Base-by-base conservation (phyloP, 2,113 vertebrate genomes). In the Ptyas mucosa region DNA sequence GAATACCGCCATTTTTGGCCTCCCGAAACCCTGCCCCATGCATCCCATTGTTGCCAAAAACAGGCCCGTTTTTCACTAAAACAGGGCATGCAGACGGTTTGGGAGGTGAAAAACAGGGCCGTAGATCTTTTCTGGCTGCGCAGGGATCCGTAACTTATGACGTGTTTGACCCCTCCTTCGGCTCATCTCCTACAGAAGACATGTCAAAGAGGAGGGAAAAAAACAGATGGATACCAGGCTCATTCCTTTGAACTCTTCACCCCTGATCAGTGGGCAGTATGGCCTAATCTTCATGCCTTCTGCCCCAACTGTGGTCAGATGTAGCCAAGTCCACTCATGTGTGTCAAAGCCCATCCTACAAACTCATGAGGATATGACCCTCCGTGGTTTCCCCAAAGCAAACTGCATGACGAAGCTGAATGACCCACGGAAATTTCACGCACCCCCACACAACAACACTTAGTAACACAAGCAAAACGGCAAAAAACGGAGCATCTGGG, bases 301-400 rank as follows among this genome's bases (percentile, higher is more conserved):
- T 75, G n/a, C 6, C 12, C 43, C 52, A 43, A 8, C 51, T 5
- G 21, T 5, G 85, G 75, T 85, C 92, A 91, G 94, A 91, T 15
- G 39, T 88, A 34, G 5, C 43, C n/a, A 26, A 24, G 49, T 8
- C 39, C 20, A 10, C 21, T 24, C 46, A 14, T 4, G 12, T 43
- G 85, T 52, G 54, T 20, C n/a, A 11, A 64, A 49, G 18, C 12
- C n/a, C 21, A 6, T 3, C 1, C 12, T 0, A 54, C 0, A 53
- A 53, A 52, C 64, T 34, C 24, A 2, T 18, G 5, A n/a, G 61
- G 0, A 0, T 0, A 1, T 1, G 3, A n/a, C 24, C 24, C 2
- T 61, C 18, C 7, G 0, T 7, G 75, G 51, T 8, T 75, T 53
- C 24, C 24, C 23, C 18, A 8, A 12, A 21, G 12, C 3, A 46